Conservation (phyloP, 2,797 vertebrate genomes). For the Danio jaintianensis region DNA sequence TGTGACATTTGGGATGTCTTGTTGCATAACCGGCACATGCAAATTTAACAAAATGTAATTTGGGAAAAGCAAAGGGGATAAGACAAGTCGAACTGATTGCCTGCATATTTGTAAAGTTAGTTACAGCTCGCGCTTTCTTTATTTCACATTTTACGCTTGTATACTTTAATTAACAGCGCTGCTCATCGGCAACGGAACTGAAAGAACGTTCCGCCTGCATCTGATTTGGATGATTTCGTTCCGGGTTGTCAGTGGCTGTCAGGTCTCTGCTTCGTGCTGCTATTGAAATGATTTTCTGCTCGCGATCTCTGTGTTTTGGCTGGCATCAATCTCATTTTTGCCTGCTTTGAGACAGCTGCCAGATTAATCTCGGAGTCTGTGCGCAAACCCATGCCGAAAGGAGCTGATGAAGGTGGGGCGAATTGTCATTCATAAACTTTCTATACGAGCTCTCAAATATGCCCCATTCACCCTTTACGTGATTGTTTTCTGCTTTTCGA, state of each 20-base stretch:
- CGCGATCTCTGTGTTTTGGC: conserved; percentile 50
- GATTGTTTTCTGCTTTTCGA: background rate
- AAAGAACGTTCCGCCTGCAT: conserved; percentile 36
- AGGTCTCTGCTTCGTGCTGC: conserved; percentile 42
- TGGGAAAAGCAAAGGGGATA: conserved; percentile 23
- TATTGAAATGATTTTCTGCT: conserved; percentile 45
- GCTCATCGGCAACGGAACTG: conserved; percentile 34
- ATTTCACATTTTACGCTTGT: conserved; percentile 38
- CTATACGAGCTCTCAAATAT: conserved; percentile 1
- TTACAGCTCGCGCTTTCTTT: conserved; percentile 40
- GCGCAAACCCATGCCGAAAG: conserved; percentile 22
- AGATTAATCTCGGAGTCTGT: conserved; percentile 54
- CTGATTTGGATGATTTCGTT: conserved; percentile 64
- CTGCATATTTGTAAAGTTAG: conserved; percentile 46
- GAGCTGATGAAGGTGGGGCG: background rate
- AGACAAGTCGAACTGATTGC: conserved; percentile 32
- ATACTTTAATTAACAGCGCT: conserved; percentile 41
- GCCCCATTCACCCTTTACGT: background rate
- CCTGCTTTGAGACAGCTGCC: conserved; percentile 58
- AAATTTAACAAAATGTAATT: conserved; percentile 26
- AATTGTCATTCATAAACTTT: conserved; percentile 1
- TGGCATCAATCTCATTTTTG: conserved; percentile 55
- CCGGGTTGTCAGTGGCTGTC: conserved; percentile 73
- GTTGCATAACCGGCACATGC: conserved; percentile 9
- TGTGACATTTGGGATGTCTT: conserved; percentile 5